Evolutionary conservation across 2,113 vertebrate species (phyloP), one percentile per base, ranked within the genome.

Genomic region (Gallinago jamesoni): DNA sequence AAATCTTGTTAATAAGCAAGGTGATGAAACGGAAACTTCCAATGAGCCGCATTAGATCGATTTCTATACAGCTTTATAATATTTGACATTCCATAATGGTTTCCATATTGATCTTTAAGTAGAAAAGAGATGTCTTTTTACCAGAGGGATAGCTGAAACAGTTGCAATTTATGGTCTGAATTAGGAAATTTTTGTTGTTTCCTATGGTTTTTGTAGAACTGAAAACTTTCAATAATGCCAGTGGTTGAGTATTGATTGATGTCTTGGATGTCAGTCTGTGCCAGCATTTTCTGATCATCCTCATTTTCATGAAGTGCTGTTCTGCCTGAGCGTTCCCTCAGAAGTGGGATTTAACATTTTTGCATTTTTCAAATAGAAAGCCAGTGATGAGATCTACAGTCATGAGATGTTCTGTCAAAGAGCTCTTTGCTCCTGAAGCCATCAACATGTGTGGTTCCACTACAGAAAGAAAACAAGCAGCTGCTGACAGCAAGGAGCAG

Each of bases 401-500:
- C 3, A 0, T 43, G 43, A 84, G 86, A 69, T 60, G 59, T 39
- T 78, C 14, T 74, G 79, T 48, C 41, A 53, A 73, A 66, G 63
- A 93, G 57, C 85, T 83, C 57, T 92, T 23, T 79, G 67, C 90
- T 95, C 56, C 85, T 66, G 88, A 62, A 85, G 92, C 85, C 87
- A 56, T 56, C 78, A 41, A 59, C 50, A 8, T 3, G 43, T 85
- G 74, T 85, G 85, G 48, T 47, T 85, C 60, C 73, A 1, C 28
- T 90, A 31, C 22, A 70, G 88, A 73, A 25, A 15, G 85, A 73
- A 86, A 94, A 80, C 70, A 85, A 95, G 70, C 95, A 95, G 90
- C 88, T 95, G 95, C 90, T 88, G 66, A 66, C 0, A 7, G 67
- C 67, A 88, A 57, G 85, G 55, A 95, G 70, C 66, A 86, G 68